Evolutionary conservation across 2,797 vertebrate genomes (phyloP).

Genomic region (Cyprinella venusta): DNA sequence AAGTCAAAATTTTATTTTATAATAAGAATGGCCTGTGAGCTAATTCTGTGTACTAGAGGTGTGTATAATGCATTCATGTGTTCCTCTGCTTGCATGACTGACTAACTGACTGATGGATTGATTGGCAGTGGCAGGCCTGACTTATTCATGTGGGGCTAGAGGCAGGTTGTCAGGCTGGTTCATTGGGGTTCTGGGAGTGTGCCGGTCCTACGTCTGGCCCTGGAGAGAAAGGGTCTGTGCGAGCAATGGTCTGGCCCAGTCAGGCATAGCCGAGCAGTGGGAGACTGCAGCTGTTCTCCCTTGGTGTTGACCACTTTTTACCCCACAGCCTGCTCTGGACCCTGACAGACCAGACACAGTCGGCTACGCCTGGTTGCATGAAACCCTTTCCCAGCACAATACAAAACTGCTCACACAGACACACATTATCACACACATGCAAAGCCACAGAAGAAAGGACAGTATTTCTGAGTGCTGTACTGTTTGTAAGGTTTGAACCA

Average conservation of each 20-base stretch:
- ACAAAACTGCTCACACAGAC: conserved; percentile 42
- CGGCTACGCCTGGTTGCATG: conserved; percentile 72
- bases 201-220: conserved; percentile 9
- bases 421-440: conserved; percentile 45
- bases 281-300: conserved; percentile 61
- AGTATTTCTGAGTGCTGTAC: conserved; percentile 30
- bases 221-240: conserved; percentile 26
- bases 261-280: conserved; percentile 54
- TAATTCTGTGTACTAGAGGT: conserved; percentile 51
- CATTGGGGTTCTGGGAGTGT: conserved; percentile 24
- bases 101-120: conserved; percentile 76
- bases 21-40: conserved; percentile 22
- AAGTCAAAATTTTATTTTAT: too few species aligned
- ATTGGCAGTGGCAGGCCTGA: conserved; percentile 77
- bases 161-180: conserved; percentile 41
- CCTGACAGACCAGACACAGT: conserved; percentile 76
- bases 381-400: conserved; percentile 17
- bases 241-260: conserved; percentile 48
- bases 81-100: conserved; percentile 60
- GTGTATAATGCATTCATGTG: conserved; percentile 72
- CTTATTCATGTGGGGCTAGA: conserved; percentile 56
- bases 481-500: background rate
- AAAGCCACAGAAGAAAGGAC: conserved; percentile 39
- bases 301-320: conserved; percentile 63
- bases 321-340: conserved; percentile 51